These are phyloP conservation scores for Ochropleura plecta DNA, from an alignment of 2,888 invertebrate genomes.

Conservation along the genomic window DNA sequence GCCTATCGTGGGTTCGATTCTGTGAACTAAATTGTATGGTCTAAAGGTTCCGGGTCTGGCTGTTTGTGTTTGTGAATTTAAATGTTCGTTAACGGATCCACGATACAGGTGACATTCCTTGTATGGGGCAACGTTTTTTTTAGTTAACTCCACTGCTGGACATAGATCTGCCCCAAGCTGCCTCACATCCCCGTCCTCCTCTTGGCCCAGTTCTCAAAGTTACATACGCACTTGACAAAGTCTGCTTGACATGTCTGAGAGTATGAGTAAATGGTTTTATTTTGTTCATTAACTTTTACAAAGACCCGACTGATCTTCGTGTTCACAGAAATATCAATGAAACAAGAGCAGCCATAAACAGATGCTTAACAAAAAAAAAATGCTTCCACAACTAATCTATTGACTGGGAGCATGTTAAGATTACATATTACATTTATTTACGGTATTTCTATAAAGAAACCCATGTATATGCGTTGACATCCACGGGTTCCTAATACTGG, in stretches of 20 bases:
- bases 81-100: no score
- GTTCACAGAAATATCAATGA: not conserved
- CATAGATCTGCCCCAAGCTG: not conserved
- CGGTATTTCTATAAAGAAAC: not conserved
- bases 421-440: not conserved
- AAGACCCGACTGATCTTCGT: not conserved
- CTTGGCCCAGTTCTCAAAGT: not conserved
- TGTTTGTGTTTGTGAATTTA: no score
- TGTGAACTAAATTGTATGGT: no score
- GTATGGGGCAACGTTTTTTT: no score
- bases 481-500: not conserved
- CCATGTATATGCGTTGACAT: no score
- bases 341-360: no score
- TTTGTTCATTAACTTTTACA: not conserved
- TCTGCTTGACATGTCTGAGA: not conserved
- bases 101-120: no score
- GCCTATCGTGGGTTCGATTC: no score
- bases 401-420: not conserved
- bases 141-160: not conserved
- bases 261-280: not conserved
- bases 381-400: not conserved
- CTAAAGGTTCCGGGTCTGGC: no score
- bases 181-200: not conserved
- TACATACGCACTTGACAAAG: not conserved
- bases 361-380: not conserved